Conservation (phyloP, 1,140 invertebrate species). For the Brachionus plicatilis region DNA sequence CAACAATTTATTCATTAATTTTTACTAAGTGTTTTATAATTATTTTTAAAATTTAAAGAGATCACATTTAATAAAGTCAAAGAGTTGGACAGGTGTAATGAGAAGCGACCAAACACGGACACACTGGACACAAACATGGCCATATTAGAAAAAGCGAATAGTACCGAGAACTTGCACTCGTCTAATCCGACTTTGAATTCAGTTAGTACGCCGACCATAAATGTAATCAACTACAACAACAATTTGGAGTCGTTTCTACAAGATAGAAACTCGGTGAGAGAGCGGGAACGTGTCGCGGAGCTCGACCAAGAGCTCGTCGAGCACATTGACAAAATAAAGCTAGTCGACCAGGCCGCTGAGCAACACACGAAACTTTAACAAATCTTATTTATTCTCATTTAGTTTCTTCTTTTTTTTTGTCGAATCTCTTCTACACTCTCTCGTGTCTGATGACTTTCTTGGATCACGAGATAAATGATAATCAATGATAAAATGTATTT, state of each 20-base stretch:
- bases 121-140: constrained; percentile 30
- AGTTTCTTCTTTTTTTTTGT: background rate
- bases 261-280: background rate
- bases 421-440: background rate
- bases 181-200: background rate
- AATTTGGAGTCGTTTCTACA: constrained; percentile 30
- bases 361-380: background rate
- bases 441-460: background rate
- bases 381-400: background rate
- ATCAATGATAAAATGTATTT: background rate
- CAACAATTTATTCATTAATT: constrained; percentile 20
- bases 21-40: background rate
- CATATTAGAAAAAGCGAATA: constrained; percentile 11
- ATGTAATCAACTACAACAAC: constrained; percentile 38
- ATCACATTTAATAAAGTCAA: constrained; percentile 26
- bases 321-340: background rate
- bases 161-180: background rate
- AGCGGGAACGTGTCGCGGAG: background rate
- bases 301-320: background rate
- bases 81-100: constrained; percentile 32
- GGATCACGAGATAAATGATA: background rate
- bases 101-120: constrained; percentile 15
- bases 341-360: background rate
- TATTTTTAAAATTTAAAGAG: background rate
- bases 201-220: constrained; percentile 13